These are phyloP conservation scores for Bombus vancouverensis DNA, from an alignment of 1,140 invertebrate species.

Conservation along the genomic window DNA sequence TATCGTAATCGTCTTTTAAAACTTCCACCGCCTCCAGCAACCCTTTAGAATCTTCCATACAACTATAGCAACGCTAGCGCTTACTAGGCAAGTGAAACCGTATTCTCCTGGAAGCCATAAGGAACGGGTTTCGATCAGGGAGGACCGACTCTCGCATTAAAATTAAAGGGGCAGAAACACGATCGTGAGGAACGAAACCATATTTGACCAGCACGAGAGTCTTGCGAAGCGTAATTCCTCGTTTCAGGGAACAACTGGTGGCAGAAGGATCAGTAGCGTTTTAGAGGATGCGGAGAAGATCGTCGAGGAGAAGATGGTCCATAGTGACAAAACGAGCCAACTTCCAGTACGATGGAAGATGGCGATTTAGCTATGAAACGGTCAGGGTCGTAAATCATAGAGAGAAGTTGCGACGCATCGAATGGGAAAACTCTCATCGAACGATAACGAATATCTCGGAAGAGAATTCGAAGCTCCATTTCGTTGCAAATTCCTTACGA, in stretches of 20 bases:
- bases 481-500: too few relatives aligned
- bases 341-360: conserved; percentile 40
- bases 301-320: conserved; percentile 10
- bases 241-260: background rate
- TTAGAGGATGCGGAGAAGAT: background rate
- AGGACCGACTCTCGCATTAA: background rate
- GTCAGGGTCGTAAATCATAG: conserved; percentile 43
- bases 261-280: conserved; percentile 6
- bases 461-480: too few relatives aligned
- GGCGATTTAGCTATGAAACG: conserved; percentile 23
- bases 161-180: background rate
- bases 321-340: conserved; percentile 32
- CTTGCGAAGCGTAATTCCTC: conserved; percentile 23
- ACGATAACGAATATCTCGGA: too few relatives aligned
- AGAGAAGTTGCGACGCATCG: background rate
- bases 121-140: background rate
- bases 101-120: background rate
- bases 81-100: background rate
- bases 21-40: too few relatives aligned
- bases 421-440: too few relatives aligned
- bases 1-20: background rate
- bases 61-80: background rate
- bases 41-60: background rate
- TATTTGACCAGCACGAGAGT: background rate
- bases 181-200: background rate